Conservation (phyloP, 2,113 vertebrate genomes). For the Lamprotornis superbus region DNA sequence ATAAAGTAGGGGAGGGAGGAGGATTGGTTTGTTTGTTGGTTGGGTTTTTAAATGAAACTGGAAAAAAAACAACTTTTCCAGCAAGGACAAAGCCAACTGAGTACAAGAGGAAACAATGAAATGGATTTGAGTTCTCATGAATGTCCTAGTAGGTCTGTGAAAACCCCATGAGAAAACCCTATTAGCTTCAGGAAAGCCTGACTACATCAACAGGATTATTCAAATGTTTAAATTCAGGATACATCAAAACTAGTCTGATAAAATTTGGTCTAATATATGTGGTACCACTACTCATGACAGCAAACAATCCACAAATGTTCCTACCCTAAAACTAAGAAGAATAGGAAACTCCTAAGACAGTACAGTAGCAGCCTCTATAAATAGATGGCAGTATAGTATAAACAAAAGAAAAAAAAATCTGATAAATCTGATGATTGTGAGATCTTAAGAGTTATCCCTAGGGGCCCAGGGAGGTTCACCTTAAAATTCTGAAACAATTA, state of each 20-base stretch:
- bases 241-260: neutral
- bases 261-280: neutral
- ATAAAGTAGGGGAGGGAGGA: neutral
- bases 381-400: neutral
- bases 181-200: neutral
- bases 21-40: neutral
- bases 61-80: neutral
- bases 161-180: neutral
- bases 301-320: neutral
- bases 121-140: neutral
- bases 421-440: neutral
- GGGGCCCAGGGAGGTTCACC: neutral
- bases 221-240: neutral
- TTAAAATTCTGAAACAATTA: neutral
- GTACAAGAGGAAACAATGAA: neutral
- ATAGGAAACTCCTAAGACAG: neutral
- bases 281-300: neutral
- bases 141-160: neutral
- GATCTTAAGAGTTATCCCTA: neutral
- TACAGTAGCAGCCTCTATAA: neutral
- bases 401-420: neutral
- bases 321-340: neutral
- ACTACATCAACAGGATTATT: neutral
- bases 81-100: neutral
- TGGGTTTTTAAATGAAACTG: neutral